These are phyloP conservation scores for Lamellibrachia satsuma DNA, from an alignment of 2,888 invertebrate genomes.

Conservation along the genomic window DNA sequence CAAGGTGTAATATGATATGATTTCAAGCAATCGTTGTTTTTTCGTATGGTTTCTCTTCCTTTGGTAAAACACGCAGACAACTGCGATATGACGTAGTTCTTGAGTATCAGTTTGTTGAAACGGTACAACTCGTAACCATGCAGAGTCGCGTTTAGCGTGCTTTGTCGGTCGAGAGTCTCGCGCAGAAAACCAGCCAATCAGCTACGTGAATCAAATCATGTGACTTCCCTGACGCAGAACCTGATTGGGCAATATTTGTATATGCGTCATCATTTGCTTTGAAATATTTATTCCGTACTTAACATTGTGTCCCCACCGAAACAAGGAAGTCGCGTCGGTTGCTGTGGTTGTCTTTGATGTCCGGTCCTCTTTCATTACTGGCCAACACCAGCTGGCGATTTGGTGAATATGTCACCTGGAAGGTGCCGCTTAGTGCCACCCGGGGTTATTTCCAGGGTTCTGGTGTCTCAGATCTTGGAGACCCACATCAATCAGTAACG, in stretches of 20 bases:
- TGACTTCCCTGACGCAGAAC: too few relatives aligned
- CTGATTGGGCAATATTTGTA: too few relatives aligned
- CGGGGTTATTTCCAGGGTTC: neutral
- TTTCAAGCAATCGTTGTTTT: too few relatives aligned
- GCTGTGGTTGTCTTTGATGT: neutral
- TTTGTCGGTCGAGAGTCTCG: neutral
- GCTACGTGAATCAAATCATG: neutral
- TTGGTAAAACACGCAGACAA: neutral
- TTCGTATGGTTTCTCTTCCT: too few relatives aligned
- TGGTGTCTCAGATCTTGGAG: neutral
- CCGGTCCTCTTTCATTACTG: neutral
- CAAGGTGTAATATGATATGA: too few relatives aligned
- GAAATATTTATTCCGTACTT: neutral
- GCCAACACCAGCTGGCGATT: neutral
- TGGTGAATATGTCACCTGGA: neutral
- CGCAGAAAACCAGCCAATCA: constrained; percentile 3
- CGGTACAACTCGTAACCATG: neutral
- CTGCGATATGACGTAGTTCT: neutral
- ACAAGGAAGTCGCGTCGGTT: neutral
- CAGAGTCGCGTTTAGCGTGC: neutral
- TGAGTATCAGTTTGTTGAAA: neutral
- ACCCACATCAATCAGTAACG: neutral
- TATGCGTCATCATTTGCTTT: neutral
- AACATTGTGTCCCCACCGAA: neutral
- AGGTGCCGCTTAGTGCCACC: neutral